Percentiles rank a stretch among this genome's conserved stretches.
Conservation (phyloP, 2,113 vertebrate genomes). For the Camelus dromedarius region DNA sequence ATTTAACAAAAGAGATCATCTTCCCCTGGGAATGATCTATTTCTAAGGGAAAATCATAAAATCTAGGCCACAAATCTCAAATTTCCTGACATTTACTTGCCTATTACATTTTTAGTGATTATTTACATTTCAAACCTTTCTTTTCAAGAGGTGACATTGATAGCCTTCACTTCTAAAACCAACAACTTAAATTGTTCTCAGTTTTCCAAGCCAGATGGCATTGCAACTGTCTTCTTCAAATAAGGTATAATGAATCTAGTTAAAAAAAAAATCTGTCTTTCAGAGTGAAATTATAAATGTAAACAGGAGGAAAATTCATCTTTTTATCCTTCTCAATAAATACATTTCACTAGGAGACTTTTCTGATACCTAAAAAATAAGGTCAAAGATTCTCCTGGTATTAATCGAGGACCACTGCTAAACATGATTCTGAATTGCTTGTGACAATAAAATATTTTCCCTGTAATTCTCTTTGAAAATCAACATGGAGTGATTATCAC, state of each 20-base stretch:
- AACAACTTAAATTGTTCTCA: slow-evolving; percentile 18
- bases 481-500: not conserved
- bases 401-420: not conserved
- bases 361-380: not conserved
- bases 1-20: too few species aligned
- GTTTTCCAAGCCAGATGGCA: slow-evolving; percentile 25
- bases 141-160: not conserved
- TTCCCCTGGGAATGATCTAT: not conserved
- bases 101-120: not conserved
- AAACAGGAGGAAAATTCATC: not conserved
- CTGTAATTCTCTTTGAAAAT: not conserved
- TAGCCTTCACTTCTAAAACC: not conserved
- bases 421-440: not conserved
- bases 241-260: slow-evolving; percentile 10
- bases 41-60: not conserved
- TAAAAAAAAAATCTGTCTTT: not conserved
- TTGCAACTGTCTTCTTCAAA: slow-evolving; percentile 49
- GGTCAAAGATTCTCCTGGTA: not conserved
- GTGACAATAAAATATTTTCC: not conserved
- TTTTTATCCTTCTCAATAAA: not conserved
- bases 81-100: not conserved
- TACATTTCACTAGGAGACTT: not conserved
- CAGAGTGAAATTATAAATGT: not conserved
- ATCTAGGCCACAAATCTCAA: not conserved
- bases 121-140: not conserved